Percentiles rank a stretch among this genome's conserved stretches.
Conservation (phyloP, 2,888 invertebrate genomes). For the Hipparchia sbordonii region DNA sequence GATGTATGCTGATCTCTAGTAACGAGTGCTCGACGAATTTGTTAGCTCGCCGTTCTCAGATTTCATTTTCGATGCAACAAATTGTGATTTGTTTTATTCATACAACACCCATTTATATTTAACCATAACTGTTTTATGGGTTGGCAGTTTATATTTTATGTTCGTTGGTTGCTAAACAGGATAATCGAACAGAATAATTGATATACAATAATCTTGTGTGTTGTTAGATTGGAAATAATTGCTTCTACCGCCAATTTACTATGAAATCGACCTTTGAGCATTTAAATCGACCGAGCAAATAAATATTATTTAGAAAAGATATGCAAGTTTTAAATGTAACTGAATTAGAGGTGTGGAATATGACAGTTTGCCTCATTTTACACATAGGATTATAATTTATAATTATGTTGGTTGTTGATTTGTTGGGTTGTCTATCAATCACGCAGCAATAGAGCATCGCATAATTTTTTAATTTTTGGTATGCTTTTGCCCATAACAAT, state of each 20-base stretch:
- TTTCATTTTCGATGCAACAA: constrained; percentile 36
- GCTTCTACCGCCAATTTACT: not conserved
- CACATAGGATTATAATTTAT: too few relatives aligned
- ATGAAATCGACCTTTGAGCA: not conserved
- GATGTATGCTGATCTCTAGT: constrained; percentile 35
- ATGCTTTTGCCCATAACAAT: too few relatives aligned
- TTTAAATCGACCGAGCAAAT: not conserved
- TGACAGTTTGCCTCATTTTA: too few relatives aligned
- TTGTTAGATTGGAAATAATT: not conserved
- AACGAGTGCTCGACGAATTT: constrained; percentile 39
- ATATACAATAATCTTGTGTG: not conserved
- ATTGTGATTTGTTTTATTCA: constrained; percentile 32
- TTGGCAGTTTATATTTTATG: not conserved
- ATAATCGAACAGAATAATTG: not conserved
- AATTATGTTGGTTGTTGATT: too few relatives aligned
- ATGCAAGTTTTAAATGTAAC: not conserved
- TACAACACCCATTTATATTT: constrained; percentile 6
- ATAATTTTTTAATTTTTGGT: too few relatives aligned
- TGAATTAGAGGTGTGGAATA: not conserved
- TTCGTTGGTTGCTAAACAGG: not conserved
- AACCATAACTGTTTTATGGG: constrained; percentile 19
- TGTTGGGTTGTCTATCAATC: too few relatives aligned
- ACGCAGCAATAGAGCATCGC: too few relatives aligned
- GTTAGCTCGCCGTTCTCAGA: constrained; percentile 29
- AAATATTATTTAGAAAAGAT: not conserved